Percentiles rank a stretch among this genome's conserved stretches.
These are phyloP conservation scores for Drosophila murphyi DNA, from an alignment of 1,140 invertebrate genomes.

Conservation along the genomic window DNA sequence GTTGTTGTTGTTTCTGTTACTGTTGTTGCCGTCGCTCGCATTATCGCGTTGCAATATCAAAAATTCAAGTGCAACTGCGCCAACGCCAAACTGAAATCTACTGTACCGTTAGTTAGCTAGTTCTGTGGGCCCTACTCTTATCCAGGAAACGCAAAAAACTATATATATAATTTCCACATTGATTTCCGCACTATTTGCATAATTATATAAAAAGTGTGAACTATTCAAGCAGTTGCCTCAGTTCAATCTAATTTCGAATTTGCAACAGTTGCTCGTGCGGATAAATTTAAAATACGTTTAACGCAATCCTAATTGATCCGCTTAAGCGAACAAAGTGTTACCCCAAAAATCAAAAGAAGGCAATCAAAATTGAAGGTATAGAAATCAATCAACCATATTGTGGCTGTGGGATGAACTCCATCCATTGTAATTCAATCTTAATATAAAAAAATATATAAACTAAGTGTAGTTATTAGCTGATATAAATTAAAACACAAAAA, in stretches of 20 bases:
- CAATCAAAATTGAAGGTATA: constrained; percentile 32
- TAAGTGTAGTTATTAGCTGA: no score
- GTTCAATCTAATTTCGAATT: constrained; percentile 16
- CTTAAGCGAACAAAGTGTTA: constrained; percentile 61
- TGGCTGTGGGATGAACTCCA: no score
- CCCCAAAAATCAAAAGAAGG: not conserved
- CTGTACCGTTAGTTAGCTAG: constrained; percentile 8
- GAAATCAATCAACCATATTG: not conserved
- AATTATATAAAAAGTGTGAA: constrained; percentile 47
- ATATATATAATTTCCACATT: constrained; percentile 39
- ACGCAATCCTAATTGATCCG: constrained; percentile 61
- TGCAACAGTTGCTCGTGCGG: constrained; percentile 64
- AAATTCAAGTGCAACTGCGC: constrained; percentile 59
- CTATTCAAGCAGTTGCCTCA: constrained; percentile 14
- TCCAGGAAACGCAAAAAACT: constrained; percentile 53
- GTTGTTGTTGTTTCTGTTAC: constrained; percentile 2
- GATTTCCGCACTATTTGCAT: constrained; percentile 40
- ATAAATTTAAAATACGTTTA: constrained; percentile 47
- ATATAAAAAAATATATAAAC: not conserved
- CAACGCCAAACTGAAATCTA: constrained; percentile 37
- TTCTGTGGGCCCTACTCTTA: constrained; percentile 60
- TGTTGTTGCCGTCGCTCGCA: constrained; percentile 9
- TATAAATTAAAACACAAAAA: no score
- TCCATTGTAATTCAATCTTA: not conserved
- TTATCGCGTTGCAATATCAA: constrained; percentile 38